phyloP scores from a whole-genome alignment of 2,113 vertebrate species.

The Colaptes auratus region DNA sequence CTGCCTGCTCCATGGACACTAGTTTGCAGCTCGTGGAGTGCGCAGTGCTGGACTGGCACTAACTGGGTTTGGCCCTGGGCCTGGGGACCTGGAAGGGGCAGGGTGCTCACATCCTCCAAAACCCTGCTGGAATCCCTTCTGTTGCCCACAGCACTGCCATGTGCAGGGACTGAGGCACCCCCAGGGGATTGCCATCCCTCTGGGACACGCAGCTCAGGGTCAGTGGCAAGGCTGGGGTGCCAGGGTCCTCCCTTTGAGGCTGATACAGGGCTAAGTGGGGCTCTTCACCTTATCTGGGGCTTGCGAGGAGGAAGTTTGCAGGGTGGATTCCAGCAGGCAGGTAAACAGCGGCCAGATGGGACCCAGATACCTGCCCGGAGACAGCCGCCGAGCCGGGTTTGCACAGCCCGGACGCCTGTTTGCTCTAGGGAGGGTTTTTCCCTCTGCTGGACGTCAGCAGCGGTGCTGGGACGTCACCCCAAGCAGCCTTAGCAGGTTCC shows the following conservation, averaged over 20 bases:
- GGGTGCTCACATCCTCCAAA: neutral
- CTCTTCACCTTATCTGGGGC: neutral
- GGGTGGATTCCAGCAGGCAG: slow-evolving; percentile 39
- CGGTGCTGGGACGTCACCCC: neutral
- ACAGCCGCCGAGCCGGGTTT: neutral
- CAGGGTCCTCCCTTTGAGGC: neutral
- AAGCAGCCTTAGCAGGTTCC: neutral
- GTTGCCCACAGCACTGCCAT: neutral
- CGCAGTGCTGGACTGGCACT: neutral
- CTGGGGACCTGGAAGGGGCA: neutral
- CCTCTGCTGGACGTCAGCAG: neutral
- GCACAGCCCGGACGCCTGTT: neutral
- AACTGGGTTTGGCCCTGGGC: neutral
- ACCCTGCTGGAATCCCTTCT: accelerated
- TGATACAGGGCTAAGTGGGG: accelerated
- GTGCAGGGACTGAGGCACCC: neutral
- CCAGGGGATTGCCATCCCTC: accelerated
- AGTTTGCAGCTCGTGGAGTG: neutral
- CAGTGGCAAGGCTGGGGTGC: accelerated
- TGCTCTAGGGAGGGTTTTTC: slow-evolving; percentile 52
- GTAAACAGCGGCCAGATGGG: slow-evolving; percentile 63
- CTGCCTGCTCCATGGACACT: neutral
- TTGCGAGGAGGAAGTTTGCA: slow-evolving; percentile 44
- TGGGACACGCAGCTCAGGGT: accelerated
- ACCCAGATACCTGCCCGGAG: slow-evolving; percentile 23